Percentiles rank a stretch among this genome's conserved stretches.
Evolutionary conservation across 2,797 vertebrate species (phyloP).

Genomic region (Megalops cyprinoides): DNA sequence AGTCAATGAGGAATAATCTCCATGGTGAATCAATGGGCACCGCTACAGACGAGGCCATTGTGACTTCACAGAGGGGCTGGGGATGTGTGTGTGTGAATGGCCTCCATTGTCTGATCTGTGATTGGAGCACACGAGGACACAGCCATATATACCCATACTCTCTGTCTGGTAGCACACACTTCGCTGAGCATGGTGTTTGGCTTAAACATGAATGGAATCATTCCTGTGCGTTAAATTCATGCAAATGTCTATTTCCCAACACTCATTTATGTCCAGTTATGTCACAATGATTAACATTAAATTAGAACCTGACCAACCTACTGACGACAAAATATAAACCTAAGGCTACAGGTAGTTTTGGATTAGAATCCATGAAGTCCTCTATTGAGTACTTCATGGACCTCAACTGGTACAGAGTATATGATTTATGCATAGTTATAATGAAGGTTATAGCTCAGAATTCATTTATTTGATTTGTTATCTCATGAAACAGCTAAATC

Average conservation of each 20-base stretch:
- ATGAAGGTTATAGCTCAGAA: background rate
- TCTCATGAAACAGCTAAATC: background rate
- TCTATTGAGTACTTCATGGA: too few relatives aligned
- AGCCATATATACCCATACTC: conserved; percentile 42
- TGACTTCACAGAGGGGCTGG: background rate
- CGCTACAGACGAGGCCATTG: conserved; percentile 2
- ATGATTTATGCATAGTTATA: conserved; percentile 24
- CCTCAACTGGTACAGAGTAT: background rate
- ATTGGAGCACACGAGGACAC: conserved; percentile 36
- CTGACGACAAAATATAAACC: background rate
- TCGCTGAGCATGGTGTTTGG: conserved; percentile 25
- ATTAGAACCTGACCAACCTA: background rate
- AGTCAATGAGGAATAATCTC: conserved; percentile 5
- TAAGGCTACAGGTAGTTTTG: background rate
- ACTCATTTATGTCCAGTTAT: too few relatives aligned
- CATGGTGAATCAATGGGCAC: conserved; percentile 13
- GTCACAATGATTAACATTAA: background rate
- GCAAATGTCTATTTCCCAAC: too few relatives aligned
- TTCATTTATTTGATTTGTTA: too few relatives aligned
- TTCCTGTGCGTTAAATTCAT: too few relatives aligned
- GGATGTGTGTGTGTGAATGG: conserved; percentile 23
- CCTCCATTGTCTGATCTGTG: conserved; percentile 30
- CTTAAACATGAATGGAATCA: background rate
- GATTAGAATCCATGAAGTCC: background rate
- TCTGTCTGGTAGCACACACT: background rate